Evolutionary conservation across 2,797 vertebrate species (phyloP).

Genomic region (Gymnocypris eckloni): DNA sequence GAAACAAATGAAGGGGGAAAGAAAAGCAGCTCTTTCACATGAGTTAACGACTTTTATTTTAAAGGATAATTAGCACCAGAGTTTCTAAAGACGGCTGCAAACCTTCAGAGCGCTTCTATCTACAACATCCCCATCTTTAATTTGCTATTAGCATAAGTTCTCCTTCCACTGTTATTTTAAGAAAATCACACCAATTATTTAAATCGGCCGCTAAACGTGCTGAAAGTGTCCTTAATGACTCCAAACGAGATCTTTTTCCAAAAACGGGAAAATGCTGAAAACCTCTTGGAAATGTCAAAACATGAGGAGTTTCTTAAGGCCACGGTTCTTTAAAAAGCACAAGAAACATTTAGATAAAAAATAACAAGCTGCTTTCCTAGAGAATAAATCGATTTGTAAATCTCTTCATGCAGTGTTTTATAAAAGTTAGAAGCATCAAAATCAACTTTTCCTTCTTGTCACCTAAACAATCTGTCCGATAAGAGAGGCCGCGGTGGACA

Average conservation of each 20-base stretch:
- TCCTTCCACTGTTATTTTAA: conserved; percentile 79
- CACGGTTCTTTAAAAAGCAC: conserved; percentile 12
- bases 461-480: conserved; percentile 10
- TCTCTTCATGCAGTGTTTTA: background rate
- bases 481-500: background rate
- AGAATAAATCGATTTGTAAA: background rate
- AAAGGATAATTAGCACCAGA: conserved; percentile 73
- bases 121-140: conserved; percentile 73
- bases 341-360: background rate
- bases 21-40: conserved; percentile 46
- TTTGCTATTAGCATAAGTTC: conserved; percentile 81
- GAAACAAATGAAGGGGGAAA: conserved; percentile 33
- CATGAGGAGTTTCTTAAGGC: conserved; percentile 7
- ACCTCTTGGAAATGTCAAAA: conserved; percentile 20
- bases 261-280: conserved; percentile 39
- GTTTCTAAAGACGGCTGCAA: conserved; percentile 69
- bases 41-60: conserved; percentile 70
- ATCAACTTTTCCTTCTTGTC: conserved; percentile 6
- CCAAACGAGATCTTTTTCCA: conserved; percentile 61
- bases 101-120: conserved; percentile 69
- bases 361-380: background rate
- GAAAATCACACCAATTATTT: conserved; percentile 83
- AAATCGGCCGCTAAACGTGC: conserved; percentile 67
- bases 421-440: background rate
- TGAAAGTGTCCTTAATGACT: conserved; percentile 65